A percentile compares a stretch with the other conserved stretches of the same genome.
Conservation (phyloP, 1,140 invertebrate species). For the Proctacanthus coquilletti region DNA sequence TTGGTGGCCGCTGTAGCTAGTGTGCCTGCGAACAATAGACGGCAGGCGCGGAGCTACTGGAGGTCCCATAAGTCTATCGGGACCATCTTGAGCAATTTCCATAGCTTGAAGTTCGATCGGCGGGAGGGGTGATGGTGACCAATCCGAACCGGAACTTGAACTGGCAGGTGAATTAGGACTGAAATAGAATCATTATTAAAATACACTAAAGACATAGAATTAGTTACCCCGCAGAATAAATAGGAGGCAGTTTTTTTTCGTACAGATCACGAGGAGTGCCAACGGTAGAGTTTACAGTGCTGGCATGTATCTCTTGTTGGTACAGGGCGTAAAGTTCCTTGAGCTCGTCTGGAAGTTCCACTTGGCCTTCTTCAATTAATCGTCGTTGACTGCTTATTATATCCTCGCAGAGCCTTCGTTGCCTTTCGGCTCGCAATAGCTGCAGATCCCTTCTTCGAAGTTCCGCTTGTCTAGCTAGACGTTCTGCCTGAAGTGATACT, state of each 20-base stretch:
- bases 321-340: constrained; percentile 74
- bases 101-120: constrained; percentile 15
- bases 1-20: not conserved
- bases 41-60: constrained; percentile 24
- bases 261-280: constrained; percentile 9
- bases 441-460: constrained; percentile 67
- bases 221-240: constrained; percentile 25
- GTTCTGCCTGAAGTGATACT: constrained; percentile 73
- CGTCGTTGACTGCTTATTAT: constrained; percentile 76
- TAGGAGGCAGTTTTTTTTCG: constrained; percentile 27
- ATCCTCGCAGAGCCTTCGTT: constrained; percentile 74
- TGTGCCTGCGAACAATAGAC: constrained; percentile 4
- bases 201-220: not conserved
- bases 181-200: constrained; percentile 1
- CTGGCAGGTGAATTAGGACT: constrained; percentile 25
- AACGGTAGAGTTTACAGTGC: constrained; percentile 23
- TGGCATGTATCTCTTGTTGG: constrained; percentile 66
- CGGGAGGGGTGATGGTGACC: constrained; percentile 26
- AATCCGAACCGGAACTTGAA: constrained; percentile 28
- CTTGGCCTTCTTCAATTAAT: constrained; percentile 60
- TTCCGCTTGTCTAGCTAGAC: constrained; percentile 70
- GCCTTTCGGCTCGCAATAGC: constrained; percentile 66
- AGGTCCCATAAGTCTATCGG: constrained; percentile 26
- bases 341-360: constrained; percentile 58
- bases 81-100: constrained; percentile 9